Conservation (phyloP, 2,888 invertebrate species). For the Anthrax anthrax region DNA sequence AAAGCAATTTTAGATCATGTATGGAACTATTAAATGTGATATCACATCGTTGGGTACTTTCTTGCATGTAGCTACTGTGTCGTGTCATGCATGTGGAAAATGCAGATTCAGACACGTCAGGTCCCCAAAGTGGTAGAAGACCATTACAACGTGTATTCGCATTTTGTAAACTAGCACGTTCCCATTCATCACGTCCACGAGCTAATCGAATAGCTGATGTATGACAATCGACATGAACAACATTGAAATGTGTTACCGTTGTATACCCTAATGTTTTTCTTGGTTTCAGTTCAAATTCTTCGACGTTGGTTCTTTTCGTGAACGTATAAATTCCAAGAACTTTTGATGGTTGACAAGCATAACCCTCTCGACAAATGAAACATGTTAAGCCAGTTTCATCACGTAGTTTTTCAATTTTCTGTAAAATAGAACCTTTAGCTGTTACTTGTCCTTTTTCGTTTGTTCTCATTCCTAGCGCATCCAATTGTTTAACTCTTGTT, state of each 20-base stretch:
- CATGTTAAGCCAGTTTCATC: conserved; percentile 93
- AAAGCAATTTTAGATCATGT: conserved; percentile 82
- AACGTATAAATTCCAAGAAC: conserved; percentile 94
- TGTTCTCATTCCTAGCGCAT: conserved; percentile 86
- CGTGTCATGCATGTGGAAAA: conserved; percentile 88
- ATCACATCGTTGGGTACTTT: conserved; percentile 34
- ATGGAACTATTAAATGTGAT: conserved; percentile 42
- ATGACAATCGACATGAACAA: conserved; percentile 96
- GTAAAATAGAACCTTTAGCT: conserved; percentile 76
- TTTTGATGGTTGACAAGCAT: conserved; percentile 87
- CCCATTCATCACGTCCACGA: conserved; percentile 84
- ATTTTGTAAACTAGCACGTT: conserved; percentile 93
- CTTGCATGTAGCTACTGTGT: conserved; percentile 69
- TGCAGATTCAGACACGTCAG: conserved; percentile 80
- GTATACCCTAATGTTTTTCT: conserved; percentile 74
- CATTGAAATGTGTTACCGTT: conserved; percentile 96
- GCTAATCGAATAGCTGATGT: conserved; percentile 81
- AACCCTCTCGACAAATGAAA: conserved; percentile 95
- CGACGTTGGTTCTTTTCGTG: conserved; percentile 86
- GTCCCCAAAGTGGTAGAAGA: conserved; percentile 90
- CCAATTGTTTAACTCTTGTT: conserved; percentile 89
- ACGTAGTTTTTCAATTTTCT: conserved; percentile 87
- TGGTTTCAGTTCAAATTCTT: conserved; percentile 80
- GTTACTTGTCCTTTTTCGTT: conserved; percentile 96
- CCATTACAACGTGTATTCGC: conserved; percentile 97